These are phyloP conservation scores for Phycodurus eques DNA, from an alignment of 2,113 vertebrate species.

Conservation along the genomic window DNA sequence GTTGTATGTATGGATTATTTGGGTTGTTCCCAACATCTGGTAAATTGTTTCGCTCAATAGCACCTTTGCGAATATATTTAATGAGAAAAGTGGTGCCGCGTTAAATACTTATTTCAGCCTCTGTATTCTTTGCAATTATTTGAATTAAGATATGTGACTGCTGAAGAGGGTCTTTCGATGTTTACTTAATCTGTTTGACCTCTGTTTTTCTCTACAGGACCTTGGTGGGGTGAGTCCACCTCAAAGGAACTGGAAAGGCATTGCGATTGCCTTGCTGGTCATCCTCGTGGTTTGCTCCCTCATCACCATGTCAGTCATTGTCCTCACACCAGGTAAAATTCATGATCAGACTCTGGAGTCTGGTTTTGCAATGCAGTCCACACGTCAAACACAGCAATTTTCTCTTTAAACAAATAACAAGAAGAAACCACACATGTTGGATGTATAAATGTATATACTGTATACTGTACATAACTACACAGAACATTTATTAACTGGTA, in stretches of 20 bases:
- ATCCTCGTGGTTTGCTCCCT: constrained; percentile 97
- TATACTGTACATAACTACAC: not conserved
- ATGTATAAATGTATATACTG: not conserved
- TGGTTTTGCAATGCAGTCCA: not conserved
- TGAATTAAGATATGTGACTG: not conserved
- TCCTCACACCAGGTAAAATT: constrained; percentile 91
- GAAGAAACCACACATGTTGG: not conserved
- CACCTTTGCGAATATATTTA: too few species aligned
- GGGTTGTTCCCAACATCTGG: too few species aligned
- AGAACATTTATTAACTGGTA: not conserved
- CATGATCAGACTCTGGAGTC: not conserved
- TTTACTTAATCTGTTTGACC: constrained; percentile 2
- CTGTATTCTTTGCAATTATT: not conserved
- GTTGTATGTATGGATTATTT: too few species aligned
- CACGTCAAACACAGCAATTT: not conserved
- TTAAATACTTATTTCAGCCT: too few species aligned
- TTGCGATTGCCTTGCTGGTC: constrained; percentile 96
- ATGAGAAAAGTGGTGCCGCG: too few species aligned
- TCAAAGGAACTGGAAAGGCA: constrained; percentile 98
- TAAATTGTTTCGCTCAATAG: too few species aligned
- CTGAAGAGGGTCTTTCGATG: not conserved
- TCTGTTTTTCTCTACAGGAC: constrained; percentile 77
- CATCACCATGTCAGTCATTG: constrained; percentile 98
- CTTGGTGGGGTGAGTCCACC: constrained; percentile 88
- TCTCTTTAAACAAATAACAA: not conserved